A percentile compares a stretch with the other conserved stretches of the same genome.
Evolutionary conservation across 2,113 vertebrate genomes (phyloP).

Genomic region (Chaetura pelagica): DNA sequence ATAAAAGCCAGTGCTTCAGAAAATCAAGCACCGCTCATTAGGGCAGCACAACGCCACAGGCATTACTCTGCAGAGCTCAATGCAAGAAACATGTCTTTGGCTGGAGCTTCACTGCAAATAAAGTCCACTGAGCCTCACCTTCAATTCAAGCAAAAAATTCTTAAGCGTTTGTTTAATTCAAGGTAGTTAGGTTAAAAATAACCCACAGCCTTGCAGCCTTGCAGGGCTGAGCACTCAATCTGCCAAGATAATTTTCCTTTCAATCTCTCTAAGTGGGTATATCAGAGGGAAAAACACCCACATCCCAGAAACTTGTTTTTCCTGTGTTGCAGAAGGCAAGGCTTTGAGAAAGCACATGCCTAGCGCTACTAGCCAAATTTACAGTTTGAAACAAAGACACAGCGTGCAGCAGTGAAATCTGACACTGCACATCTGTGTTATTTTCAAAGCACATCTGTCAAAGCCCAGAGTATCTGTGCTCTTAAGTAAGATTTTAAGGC

Average conservation of each 20-base stretch:
- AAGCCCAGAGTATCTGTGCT: not conserved
- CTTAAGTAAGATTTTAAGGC: conserved; percentile 10
- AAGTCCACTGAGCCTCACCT: not conserved
- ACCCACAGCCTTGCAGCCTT: not conserved
- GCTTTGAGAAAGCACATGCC: not conserved
- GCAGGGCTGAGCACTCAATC: not conserved
- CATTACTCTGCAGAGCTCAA: not conserved
- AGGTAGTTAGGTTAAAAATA: conserved; percentile 59
- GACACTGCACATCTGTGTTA: conserved; percentile 31
- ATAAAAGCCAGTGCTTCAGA: not conserved
- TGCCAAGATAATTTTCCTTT: not conserved
- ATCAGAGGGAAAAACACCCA: not conserved
- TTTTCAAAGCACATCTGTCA: conserved; percentile 40
- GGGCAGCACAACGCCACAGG: not conserved
- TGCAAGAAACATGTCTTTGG: not conserved
- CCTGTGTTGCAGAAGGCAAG: not conserved
- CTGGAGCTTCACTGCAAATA: not conserved
- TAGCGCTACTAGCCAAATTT: not conserved
- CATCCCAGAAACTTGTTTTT: not conserved
- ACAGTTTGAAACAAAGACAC: conserved; percentile 4
- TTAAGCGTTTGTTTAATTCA: conserved; percentile 6
- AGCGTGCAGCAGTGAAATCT: not conserved
- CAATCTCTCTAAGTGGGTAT: not conserved
- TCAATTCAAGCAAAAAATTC: not conserved
- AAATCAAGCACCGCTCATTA: not conserved